Conservation (phyloP, 2,888 invertebrate species). For the Ctenicera cuprea region DNA sequence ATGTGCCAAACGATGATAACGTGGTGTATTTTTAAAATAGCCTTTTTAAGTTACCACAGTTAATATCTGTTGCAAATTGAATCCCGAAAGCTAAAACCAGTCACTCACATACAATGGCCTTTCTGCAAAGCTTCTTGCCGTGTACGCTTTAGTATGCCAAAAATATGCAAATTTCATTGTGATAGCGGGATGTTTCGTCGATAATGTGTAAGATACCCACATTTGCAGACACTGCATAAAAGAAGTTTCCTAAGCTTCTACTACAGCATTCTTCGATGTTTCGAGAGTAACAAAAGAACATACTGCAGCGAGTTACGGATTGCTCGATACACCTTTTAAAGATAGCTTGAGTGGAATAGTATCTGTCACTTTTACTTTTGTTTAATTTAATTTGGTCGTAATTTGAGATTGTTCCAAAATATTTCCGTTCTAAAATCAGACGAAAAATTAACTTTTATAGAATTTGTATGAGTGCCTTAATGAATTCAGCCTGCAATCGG, state of each 20-base stretch:
- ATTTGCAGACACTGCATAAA: conserved; percentile 17
- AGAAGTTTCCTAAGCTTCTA: neutral
- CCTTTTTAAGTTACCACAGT: conserved; percentile 6
- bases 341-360: too few relatives aligned
- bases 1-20: neutral
- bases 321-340: too few relatives aligned
- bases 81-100: conserved; percentile 7
- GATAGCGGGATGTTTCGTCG: conserved; percentile 21
- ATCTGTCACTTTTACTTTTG: too few relatives aligned
- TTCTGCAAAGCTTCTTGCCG: conserved; percentile 9
- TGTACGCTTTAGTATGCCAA: conserved; percentile 20
- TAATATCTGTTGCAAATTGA: conserved; percentile 19
- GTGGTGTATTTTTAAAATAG: conserved; percentile 12
- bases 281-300: neutral
- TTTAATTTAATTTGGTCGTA: too few relatives aligned
- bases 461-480: too few relatives aligned
- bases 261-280: conserved; percentile 2
- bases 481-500: too few relatives aligned
- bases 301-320: neutral
- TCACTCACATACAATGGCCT: conserved; percentile 15
- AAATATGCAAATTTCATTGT: conserved; percentile 28
- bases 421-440: too few relatives aligned
- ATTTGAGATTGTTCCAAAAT: too few relatives aligned
- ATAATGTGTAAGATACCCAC: conserved; percentile 27
- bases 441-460: too few relatives aligned